Evolutionary conservation across 2,113 vertebrate species (phyloP).

Genomic region (Catagonus wagneri): DNA sequence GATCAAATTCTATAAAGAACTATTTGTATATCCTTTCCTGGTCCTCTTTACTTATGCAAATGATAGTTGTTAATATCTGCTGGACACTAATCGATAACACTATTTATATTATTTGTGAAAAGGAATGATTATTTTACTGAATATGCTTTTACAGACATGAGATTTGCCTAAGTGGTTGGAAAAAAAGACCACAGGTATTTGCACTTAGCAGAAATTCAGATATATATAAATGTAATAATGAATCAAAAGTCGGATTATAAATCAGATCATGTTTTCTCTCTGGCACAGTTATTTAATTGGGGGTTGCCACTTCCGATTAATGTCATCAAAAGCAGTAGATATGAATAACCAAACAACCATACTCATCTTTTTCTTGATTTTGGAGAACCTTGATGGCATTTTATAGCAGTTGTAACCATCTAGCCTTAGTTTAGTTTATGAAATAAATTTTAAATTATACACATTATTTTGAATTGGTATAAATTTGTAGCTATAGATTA

Average conservation of each 20-base stretch:
- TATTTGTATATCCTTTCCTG: neutral
- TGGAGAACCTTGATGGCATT: conserved; percentile 4
- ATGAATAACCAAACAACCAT: neutral
- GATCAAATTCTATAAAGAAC: neutral
- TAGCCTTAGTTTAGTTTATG: conserved; percentile 46
- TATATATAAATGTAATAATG: neutral
- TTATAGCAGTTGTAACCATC: neutral
- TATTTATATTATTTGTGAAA: conserved; percentile 33
- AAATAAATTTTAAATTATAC: conserved; percentile 44
- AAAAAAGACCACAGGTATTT: neutral
- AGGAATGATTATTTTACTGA: conserved; percentile 12
- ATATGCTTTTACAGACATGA: neutral
- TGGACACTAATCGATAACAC: neutral
- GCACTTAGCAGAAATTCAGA: conserved; percentile 31
- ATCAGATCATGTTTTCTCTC: neutral
- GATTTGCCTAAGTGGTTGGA: conserved; percentile 27
- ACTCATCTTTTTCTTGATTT: conserved; percentile 5
- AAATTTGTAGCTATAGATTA: conserved; percentile 9
- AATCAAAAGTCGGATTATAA: conserved; percentile 28
- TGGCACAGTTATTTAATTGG: conserved; percentile 16
- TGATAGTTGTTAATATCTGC: conserved; percentile 45
- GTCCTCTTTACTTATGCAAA: neutral
- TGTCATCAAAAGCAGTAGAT: neutral
- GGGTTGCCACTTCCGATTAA: conserved; percentile 31
- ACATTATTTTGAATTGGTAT: conserved; percentile 39